A percentile compares a stretch with the other conserved stretches of the same genome.
Conservation (phyloP, 2,888 invertebrate genomes). For the Polydesmus complanatus region DNA sequence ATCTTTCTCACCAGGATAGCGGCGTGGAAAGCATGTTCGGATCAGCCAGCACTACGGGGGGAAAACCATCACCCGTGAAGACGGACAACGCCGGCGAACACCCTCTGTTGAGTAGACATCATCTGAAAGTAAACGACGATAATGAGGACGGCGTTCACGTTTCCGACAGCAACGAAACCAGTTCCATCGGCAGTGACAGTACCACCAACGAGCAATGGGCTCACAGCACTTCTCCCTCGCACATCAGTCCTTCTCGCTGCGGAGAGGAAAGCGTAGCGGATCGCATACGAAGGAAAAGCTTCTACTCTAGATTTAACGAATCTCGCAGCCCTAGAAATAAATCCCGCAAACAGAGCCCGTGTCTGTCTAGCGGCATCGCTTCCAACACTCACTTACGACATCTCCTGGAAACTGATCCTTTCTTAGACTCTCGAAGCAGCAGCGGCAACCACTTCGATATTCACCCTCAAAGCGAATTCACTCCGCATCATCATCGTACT, state of each 20-base stretch:
- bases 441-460: not conserved
- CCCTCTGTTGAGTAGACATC: not conserved
- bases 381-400: not conserved
- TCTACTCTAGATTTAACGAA: conserved; percentile 76
- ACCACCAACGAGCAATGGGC: not conserved
- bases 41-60: not conserved
- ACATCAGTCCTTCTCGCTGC: conserved; percentile 23
- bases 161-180: conserved; percentile 38
- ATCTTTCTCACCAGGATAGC: conserved; percentile 8
- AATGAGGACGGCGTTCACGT: not conserved
- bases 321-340: conserved; percentile 7
- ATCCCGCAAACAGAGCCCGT: not conserved
- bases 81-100: not conserved
- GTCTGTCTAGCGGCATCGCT: not conserved
- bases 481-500: conserved; percentile 1
- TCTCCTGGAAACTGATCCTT: not conserved
- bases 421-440: not conserved
- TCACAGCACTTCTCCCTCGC: not conserved
- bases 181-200: conserved; percentile 36
- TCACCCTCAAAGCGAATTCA: not conserved
- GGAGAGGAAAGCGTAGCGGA: conserved; percentile 59
- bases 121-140: not conserved
- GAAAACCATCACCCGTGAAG: not conserved
- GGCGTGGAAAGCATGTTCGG: conserved; percentile 12
- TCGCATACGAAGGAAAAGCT: conserved; percentile 73